phyloP scores from a whole-genome alignment of 2,113 vertebrate genomes.

The Empidonax traillii region DNA sequence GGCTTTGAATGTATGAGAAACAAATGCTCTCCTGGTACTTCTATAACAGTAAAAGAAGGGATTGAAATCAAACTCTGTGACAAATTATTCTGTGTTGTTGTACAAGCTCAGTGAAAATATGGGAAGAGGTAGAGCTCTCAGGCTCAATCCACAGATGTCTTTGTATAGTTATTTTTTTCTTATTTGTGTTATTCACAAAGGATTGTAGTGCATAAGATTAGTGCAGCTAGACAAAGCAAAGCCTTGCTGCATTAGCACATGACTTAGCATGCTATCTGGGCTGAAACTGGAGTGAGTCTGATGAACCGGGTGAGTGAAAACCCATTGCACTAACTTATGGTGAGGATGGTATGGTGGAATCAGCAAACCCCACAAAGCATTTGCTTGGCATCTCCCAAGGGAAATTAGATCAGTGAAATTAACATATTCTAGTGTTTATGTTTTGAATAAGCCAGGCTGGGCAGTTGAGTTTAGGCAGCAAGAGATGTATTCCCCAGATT shows the following conservation, averaged over 20 bases:
- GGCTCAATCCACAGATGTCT: not conserved
- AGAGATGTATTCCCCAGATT: not conserved
- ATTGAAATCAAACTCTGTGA: conserved; percentile 4
- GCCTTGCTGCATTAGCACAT: not conserved
- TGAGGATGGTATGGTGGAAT: not conserved
- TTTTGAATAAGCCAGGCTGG: not conserved
- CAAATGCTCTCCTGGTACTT: not conserved
- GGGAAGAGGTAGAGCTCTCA: not conserved
- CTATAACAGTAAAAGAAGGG: not conserved
- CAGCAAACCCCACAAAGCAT: not conserved
- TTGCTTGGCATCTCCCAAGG: not conserved
- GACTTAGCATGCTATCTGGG: not conserved
- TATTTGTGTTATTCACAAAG: conserved; percentile 15
- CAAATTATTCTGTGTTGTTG: not conserved
- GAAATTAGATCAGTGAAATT: not conserved
- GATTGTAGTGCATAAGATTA: not conserved
- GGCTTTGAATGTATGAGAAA: not conserved
- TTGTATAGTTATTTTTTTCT: not conserved
- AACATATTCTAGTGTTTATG: not conserved
- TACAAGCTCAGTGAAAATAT: not conserved
- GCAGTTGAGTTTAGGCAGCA: not conserved
- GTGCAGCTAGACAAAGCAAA: conserved; percentile 25
- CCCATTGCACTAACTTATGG: not conserved
- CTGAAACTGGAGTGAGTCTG: not conserved
- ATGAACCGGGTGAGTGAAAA: not conserved